These are phyloP conservation scores for Heliocidaris erythrogramma DNA, from an alignment of 35 echinoderm and acorn worm species.

Conservation along the genomic window DNA sequence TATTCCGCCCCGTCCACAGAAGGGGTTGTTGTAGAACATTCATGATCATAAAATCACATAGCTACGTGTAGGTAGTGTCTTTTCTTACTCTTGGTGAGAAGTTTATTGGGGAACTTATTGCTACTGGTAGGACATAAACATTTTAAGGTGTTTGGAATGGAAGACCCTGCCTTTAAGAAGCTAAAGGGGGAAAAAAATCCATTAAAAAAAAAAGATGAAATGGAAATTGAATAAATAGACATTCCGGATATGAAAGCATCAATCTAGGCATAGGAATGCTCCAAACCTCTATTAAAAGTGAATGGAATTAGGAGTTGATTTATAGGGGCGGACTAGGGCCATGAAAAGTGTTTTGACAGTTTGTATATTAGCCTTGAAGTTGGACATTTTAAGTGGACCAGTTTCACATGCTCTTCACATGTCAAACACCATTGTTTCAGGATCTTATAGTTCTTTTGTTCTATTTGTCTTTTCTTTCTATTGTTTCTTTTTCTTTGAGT, in stretches of 20 bases:
- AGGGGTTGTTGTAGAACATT: too few species aligned
- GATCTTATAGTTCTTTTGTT: background rate
- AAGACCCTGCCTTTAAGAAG: background rate
- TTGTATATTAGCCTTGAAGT: conserved; percentile 26
- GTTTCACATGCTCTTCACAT: conserved; percentile 15
- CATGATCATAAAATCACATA: too few species aligned
- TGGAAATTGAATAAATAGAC: conserved; percentile 18
- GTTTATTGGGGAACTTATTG: background rate
- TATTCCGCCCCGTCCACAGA: too few species aligned
- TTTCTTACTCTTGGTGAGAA: background rate
- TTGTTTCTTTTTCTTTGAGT: background rate
- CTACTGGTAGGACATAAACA: background rate
- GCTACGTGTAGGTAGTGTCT: too few species aligned
- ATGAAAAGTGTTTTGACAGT: conserved; percentile 25
- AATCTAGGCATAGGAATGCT: background rate
- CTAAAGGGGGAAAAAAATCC: background rate
- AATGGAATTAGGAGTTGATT: background rate
- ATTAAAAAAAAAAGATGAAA: background rate
- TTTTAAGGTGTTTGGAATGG: background rate
- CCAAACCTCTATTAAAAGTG: background rate
- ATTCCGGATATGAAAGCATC: background rate
- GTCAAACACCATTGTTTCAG: background rate
- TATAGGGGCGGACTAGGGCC: background rate
- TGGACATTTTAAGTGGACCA: background rate
- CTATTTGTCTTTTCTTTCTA: background rate